These are phyloP conservation scores for Scaptomyza reducta DNA, from an alignment of 2,888 invertebrate genomes.

Conservation along the genomic window DNA sequence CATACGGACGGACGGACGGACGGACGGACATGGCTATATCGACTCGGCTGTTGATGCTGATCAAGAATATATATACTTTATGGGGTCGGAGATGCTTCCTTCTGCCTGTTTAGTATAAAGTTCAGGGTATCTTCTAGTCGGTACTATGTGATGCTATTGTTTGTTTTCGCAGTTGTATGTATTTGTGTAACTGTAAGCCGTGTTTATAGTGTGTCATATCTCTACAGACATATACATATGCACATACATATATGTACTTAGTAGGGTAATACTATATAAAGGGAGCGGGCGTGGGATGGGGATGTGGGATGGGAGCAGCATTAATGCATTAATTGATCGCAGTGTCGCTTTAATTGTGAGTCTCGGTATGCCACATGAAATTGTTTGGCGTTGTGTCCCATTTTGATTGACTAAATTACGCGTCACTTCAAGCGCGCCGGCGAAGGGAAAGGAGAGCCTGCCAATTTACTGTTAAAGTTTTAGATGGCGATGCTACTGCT, in stretches of 20 bases:
- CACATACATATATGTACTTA: not conserved
- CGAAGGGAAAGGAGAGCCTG: not conserved
- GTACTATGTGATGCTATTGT: too few species aligned
- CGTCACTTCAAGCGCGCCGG: slow-evolving; percentile 13
- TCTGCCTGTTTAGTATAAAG: too few species aligned
- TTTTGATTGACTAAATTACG: slow-evolving; percentile 58
- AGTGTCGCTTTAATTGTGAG: slow-evolving; percentile 46
- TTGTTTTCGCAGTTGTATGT: too few species aligned
- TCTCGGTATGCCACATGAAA: slow-evolving; percentile 36
- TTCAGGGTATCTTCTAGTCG: too few species aligned
- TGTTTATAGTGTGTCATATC: not conserved
- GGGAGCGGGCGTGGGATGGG: not conserved
- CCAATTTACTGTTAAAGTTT: slow-evolving; percentile 13
- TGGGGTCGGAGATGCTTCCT: too few species aligned
- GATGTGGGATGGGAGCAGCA: slow-evolving; percentile 6
- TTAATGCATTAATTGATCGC: slow-evolving; percentile 53
- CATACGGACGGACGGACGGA: too few species aligned
- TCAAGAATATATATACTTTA: too few species aligned
- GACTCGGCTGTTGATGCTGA: too few species aligned
- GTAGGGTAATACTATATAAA: not conserved
- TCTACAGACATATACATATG: not conserved
- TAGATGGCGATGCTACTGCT: not conserved
- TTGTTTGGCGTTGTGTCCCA: slow-evolving; percentile 42
- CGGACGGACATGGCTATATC: too few species aligned
- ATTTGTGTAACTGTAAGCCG: too few species aligned